phyloP scores from a whole-genome alignment of 2,797 vertebrate genomes.

The Pseudochromis fuscus region DNA sequence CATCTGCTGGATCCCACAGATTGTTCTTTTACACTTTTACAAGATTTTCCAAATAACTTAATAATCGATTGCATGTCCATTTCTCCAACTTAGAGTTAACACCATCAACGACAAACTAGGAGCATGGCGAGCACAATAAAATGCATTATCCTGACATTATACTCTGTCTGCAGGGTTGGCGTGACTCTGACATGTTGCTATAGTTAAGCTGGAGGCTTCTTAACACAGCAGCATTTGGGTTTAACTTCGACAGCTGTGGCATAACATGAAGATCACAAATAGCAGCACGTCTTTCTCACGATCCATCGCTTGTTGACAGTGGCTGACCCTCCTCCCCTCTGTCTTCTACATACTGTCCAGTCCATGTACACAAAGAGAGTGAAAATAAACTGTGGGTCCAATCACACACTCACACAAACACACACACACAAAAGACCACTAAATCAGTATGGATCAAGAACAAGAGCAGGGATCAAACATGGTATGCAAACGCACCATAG shows the following conservation, averaged over 20 bases:
- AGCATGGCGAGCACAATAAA: conserved; percentile 36
- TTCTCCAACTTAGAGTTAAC: conserved; percentile 34
- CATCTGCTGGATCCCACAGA: conserved; percentile 35
- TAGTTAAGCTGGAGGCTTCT: conserved; percentile 68
- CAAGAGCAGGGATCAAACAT: conserved; percentile 72
- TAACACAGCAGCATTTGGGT: conserved; percentile 62
- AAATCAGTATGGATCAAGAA: conserved; percentile 76
- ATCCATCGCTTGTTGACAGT: conserved; percentile 83
- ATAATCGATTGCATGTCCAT: conserved; percentile 12
- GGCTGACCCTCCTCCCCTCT: conserved; percentile 79
- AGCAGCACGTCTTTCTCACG: conserved; percentile 84
- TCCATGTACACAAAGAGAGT: conserved; percentile 79
- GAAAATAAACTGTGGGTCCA: conserved; percentile 81
- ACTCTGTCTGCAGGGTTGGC: conserved; percentile 43
- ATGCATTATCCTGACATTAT: conserved; percentile 47
- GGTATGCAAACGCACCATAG: conserved; percentile 71
- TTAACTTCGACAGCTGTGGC: conserved; percentile 77
- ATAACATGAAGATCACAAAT: conserved; percentile 80
- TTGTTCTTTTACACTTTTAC: conserved; percentile 1
- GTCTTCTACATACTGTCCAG: conserved; percentile 75
- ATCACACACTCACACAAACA: conserved; percentile 52
- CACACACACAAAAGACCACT: conserved; percentile 55
- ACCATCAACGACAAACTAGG: conserved; percentile 39
- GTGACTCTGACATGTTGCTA: conserved; percentile 66
- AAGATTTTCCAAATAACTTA: conserved; percentile 18